These are phyloP conservation scores for Patiria miniata DNA, from an alignment of 35 echinoderm and acorn worm genomes.

Conservation along the genomic window DNA sequence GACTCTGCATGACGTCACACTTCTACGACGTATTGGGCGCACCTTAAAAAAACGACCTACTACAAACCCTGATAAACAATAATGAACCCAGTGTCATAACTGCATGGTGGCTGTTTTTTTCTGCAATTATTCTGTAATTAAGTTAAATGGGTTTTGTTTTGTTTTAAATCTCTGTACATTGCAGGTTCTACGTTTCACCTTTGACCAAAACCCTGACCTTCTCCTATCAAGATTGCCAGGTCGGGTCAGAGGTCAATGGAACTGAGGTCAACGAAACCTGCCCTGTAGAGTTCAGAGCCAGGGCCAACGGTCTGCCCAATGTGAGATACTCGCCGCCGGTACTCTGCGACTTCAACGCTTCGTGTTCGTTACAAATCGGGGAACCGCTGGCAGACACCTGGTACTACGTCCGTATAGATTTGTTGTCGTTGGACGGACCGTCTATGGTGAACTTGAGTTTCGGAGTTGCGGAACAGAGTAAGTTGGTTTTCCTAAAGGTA, in stretches of 20 bases:
- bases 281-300: constrained; percentile 22
- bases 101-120: too few relatives aligned
- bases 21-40: too few relatives aligned
- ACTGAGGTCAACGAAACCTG: not conserved
- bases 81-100: too few relatives aligned
- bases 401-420: constrained; percentile 62
- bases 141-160: too few relatives aligned
- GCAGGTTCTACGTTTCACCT: constrained; percentile 46
- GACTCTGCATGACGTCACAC: too few relatives aligned
- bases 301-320: constrained; percentile 13
- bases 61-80: too few relatives aligned
- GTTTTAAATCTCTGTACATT: not conserved
- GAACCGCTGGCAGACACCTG: constrained; percentile 36
- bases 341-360: not conserved
- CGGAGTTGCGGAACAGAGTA: not conserved
- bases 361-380: constrained; percentile 20
- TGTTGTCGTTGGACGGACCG: not conserved
- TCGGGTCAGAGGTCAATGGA: constrained; percentile 7
- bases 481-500: not conserved
- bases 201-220: constrained; percentile 33
- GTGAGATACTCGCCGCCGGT: not conserved
- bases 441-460: not conserved
- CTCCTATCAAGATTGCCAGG: constrained; percentile 12
- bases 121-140: too few relatives aligned
- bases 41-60: too few relatives aligned